phyloP scores from a whole-genome alignment of 2,113 vertebrate genomes.

The Herpetotheres cachinnans region DNA sequence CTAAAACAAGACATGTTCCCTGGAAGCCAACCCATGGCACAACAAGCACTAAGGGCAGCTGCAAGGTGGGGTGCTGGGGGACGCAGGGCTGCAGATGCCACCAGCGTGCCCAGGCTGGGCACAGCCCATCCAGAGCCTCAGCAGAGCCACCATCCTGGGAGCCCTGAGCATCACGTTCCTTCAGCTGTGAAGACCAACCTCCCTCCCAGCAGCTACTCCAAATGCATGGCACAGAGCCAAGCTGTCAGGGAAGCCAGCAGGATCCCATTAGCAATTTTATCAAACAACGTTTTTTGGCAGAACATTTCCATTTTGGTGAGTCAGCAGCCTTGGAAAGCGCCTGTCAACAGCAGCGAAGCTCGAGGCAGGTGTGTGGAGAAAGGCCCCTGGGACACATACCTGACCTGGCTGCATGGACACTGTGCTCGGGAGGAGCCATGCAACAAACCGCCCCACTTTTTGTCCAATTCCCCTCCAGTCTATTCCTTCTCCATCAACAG shows the following conservation, averaged over 20 bases:
- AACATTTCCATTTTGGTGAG: neutral
- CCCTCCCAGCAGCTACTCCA: neutral
- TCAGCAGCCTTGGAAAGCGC: neutral
- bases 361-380: fast-evolving
- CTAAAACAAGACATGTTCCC: neutral
- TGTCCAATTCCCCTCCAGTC: neutral
- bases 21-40: neutral
- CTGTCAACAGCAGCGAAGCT: fast-evolving
- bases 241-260: neutral
- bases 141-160: neutral
- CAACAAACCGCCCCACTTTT: fast-evolving
- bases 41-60: neutral
- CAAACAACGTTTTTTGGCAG: neutral
- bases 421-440: neutral
- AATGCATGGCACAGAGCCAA: neutral
- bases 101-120: neutral
- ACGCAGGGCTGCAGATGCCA: neutral
- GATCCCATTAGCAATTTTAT: neutral
- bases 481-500: neutral
- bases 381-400: neutral
- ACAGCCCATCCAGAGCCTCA: neutral
- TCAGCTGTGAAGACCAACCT: neutral
- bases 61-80: neutral
- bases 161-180: neutral
- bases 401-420: neutral